These are phyloP conservation scores for Apamea sordens DNA, from an alignment of 2,888 invertebrate genomes.

Conservation along the genomic window DNA sequence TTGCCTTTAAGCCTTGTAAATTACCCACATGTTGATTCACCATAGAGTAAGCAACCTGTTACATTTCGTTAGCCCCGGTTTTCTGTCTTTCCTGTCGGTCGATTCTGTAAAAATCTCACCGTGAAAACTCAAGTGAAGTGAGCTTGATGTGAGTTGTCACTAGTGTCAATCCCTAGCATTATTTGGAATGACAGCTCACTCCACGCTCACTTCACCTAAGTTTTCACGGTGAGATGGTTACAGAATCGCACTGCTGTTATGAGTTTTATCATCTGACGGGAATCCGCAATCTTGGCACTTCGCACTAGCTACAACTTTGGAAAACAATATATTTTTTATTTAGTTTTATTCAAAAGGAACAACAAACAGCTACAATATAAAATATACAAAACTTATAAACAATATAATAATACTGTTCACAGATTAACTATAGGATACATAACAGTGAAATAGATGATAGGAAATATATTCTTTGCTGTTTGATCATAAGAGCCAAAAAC, in stretches of 20 bases:
- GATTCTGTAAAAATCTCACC: no score
- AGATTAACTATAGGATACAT: no score
- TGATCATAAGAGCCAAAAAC: neutral
- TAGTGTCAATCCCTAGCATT: no score
- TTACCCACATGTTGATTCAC: slow-evolving; percentile 37
- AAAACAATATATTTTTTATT: neutral
- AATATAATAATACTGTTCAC: no score
- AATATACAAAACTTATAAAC: no score
- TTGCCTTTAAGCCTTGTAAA: slow-evolving; percentile 8
- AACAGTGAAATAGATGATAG: no score
- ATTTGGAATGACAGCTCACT: no score
- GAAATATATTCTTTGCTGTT: neutral
- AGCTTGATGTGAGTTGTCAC: no score
- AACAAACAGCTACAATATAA: neutral
- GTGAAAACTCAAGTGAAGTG: no score
- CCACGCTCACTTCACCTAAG: no score
- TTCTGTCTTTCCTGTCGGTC: neutral
- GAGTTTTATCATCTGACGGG: neutral
- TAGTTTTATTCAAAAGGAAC: neutral
- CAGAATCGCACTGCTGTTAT: no score
- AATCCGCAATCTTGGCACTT: neutral
- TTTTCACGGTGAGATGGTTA: no score
- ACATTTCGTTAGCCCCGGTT: neutral
- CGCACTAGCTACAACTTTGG: neutral
- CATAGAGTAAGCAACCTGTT: slow-evolving; percentile 25